Evolutionary conservation across 2,888 invertebrate species (phyloP).

Genomic region (Anorthoa munda): DNA sequence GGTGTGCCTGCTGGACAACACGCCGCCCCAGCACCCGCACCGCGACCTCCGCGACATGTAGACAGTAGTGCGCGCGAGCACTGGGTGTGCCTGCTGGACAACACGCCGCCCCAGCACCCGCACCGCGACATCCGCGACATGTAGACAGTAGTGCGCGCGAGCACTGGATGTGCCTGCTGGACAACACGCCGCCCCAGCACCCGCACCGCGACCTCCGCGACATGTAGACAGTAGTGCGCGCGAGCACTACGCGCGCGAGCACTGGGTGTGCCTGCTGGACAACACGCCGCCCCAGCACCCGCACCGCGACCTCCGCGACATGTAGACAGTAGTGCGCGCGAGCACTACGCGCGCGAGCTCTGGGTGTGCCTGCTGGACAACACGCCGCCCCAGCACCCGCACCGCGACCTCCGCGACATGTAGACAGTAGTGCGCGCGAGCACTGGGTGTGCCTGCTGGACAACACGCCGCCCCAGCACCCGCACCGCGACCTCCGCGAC

Average conservation of each 20-base stretch:
- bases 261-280: constrained; percentile 94
- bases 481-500: constrained; percentile 67
- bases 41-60: constrained; percentile 57
- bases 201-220: constrained; percentile 68
- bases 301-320: constrained; percentile 64
- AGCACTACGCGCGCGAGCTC: constrained; percentile 93
- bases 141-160: constrained; percentile 84
- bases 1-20: constrained; percentile 93
- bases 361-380: constrained; percentile 94
- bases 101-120: constrained; percentile 83
- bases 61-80: constrained; percentile 90
- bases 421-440: constrained; percentile 84
- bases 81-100: constrained; percentile 94
- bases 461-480: constrained; percentile 86
- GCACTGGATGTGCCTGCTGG: constrained; percentile 94
- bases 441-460: constrained; percentile 95
- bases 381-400: constrained; percentile 81
- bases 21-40: constrained; percentile 80
- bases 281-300: constrained; percentile 86
- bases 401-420: constrained; percentile 61
- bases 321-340: constrained; percentile 89
- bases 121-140: constrained; percentile 64
- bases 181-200: constrained; percentile 87
- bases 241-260: constrained; percentile 93
- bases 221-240: constrained; percentile 83